Evolutionary conservation across 2,888 invertebrate genomes (phyloP).

Genomic region (Drosophila mimica): DNA sequence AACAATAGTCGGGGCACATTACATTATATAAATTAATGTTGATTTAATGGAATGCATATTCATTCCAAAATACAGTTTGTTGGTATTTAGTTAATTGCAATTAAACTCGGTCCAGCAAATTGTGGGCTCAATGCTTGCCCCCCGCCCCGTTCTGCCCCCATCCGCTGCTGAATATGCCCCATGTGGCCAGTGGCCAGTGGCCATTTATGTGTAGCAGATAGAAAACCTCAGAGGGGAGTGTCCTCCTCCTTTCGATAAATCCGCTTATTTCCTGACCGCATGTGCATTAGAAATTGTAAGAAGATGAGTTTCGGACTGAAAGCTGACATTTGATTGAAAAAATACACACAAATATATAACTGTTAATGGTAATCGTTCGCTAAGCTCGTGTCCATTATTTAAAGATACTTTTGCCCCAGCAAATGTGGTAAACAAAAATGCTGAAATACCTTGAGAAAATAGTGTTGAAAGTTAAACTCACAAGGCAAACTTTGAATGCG

Average conservation of each 20-base stretch:
- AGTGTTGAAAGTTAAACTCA: background rate
- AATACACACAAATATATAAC: constrained; percentile 6
- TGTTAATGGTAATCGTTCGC: constrained; percentile 5
- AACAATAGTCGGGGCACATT: constrained; percentile 58
- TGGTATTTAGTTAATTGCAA: constrained; percentile 80
- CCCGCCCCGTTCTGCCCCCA: background rate
- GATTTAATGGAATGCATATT: constrained; percentile 81
- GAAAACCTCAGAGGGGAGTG: constrained; percentile 15
- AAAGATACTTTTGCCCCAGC: background rate
- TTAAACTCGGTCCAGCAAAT: constrained; percentile 47
- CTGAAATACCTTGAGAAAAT: background rate
- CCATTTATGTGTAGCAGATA: constrained; percentile 14
- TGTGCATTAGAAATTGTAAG: constrained; percentile 17
- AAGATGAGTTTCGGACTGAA: constrained; percentile 11
- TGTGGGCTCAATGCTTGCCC: background rate
- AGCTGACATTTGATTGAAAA: constrained; percentile 44
- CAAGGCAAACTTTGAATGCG: no score
- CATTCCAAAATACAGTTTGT: constrained; percentile 59
- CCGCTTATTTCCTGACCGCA: constrained; percentile 44
- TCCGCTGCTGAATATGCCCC: background rate
- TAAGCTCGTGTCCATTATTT: background rate
- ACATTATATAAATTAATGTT: constrained; percentile 80
- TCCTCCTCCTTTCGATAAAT: constrained; percentile 21
- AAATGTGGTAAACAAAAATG: background rate
- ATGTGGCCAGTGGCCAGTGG: constrained; percentile 14